These are phyloP conservation scores for Saturnia japonica DNA, from an alignment of 2,888 invertebrate species.

Conservation along the genomic window DNA sequence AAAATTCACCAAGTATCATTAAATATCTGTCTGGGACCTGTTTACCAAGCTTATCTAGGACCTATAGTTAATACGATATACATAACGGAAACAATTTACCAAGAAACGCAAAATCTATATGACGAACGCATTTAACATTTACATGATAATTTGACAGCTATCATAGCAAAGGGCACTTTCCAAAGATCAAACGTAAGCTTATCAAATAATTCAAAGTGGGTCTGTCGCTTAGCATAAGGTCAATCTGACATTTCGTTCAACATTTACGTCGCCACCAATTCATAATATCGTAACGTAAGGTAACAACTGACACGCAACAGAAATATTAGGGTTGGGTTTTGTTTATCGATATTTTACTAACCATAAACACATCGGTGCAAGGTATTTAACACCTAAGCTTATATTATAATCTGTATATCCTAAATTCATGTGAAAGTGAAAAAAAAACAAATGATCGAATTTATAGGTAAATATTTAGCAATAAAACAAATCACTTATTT, in stretches of 20 bases:
- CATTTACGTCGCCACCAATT: constrained; percentile 64
- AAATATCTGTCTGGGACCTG: background rate
- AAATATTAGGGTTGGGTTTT: constrained; percentile 45
- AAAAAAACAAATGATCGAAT: too few species aligned
- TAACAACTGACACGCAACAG: constrained; percentile 60
- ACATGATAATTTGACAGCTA: constrained; percentile 59
- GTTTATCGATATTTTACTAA: background rate
- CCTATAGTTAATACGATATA: background rate
- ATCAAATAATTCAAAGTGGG: constrained; percentile 65
- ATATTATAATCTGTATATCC: too few species aligned
- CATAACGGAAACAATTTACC: background rate
- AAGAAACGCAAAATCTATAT: background rate
- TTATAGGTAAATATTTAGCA: too few species aligned
- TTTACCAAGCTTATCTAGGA: background rate
- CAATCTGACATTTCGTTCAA: constrained; percentile 78
- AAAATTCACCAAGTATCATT: background rate
- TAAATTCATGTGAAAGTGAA: too few species aligned
- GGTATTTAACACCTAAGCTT: too few species aligned
- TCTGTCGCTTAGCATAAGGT: constrained; percentile 75
- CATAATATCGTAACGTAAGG: constrained; percentile 51
- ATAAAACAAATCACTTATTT: too few species aligned
- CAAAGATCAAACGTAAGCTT: constrained; percentile 70
- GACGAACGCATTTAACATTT: constrained; percentile 18
- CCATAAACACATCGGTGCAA: background rate
- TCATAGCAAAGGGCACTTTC: constrained; percentile 67